Evolutionary conservation across 2,797 vertebrate species (phyloP).

Genomic region (Bovichtus variegatus): DNA sequence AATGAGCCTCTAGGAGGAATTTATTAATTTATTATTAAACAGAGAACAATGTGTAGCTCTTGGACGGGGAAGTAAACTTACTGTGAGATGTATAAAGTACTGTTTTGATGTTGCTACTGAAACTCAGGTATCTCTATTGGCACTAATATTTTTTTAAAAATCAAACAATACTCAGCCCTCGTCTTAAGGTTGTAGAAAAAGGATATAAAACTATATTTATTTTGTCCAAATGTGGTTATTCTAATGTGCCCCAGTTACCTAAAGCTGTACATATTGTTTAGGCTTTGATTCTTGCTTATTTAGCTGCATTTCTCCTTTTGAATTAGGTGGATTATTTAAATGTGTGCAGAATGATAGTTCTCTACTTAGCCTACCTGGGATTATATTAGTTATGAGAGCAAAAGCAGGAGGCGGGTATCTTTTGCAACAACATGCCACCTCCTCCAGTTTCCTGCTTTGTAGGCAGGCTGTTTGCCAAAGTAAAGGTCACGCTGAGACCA

Average conservation of each 20-base stretch:
- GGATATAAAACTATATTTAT: background rate
- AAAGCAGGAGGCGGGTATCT: conserved; percentile 43
- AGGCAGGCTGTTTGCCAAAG: conserved; percentile 50
- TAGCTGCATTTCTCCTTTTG: background rate
- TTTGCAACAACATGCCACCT: conserved; percentile 61
- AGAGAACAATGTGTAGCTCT: background rate
- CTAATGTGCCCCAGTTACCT: background rate
- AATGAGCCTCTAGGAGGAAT: background rate
- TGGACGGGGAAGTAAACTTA: background rate
- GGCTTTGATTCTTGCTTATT: background rate
- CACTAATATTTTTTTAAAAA: no score
- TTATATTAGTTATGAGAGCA: conserved; percentile 19
- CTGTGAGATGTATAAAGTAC: no score
- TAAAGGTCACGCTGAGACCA: conserved; percentile 59
- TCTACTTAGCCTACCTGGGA: background rate
- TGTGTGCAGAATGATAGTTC: background rate
- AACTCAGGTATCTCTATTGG: no score
- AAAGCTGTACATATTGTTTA: background rate
- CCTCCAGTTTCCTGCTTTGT: conserved; percentile 66
- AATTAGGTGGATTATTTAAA: background rate
- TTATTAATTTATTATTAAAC: background rate
- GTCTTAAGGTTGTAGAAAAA: background rate
- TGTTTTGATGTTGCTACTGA: no score
- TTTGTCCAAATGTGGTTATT: background rate
- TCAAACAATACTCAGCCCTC: background rate